These are phyloP conservation scores for Serranus cabrilla DNA, from an alignment of 2,797 vertebrate species.

Conservation along the genomic window DNA sequence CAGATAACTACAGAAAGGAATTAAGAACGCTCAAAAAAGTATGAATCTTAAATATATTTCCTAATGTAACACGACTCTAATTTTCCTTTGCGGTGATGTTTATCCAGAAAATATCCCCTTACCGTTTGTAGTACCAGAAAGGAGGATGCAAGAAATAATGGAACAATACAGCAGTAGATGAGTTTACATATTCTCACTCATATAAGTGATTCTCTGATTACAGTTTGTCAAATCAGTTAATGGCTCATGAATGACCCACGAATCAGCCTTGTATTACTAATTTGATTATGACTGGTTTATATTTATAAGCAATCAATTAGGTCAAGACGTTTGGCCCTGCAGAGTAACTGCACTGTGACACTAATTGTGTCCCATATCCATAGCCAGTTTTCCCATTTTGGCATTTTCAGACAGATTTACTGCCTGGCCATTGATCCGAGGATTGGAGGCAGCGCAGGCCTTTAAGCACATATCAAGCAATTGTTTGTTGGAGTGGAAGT, in stretches of 20 bases:
- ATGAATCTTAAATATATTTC: not conserved
- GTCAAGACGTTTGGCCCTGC: conserved; percentile 51
- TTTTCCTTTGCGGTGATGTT: not conserved
- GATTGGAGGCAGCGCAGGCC: conserved; percentile 52
- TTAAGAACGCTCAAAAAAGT: not conserved
- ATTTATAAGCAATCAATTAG: conserved; percentile 55
- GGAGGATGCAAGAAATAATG: not conserved
- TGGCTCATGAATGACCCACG: conserved; percentile 3
- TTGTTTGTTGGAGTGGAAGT: conserved; percentile 75
- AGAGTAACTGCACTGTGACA: conserved; percentile 37
- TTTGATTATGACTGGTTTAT: conserved; percentile 50
- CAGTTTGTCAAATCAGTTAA: conserved; percentile 10
- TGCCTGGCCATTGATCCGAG: conserved; percentile 64
- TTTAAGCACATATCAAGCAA: conserved; percentile 72
- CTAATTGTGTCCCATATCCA: conserved; percentile 49
- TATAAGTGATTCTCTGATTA: not conserved
- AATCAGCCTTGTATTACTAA: conserved; percentile 25
- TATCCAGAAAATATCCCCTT: not conserved
- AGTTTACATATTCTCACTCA: not conserved
- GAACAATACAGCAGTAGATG: not conserved
- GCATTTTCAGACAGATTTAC: conserved; percentile 80
- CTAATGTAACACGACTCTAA: not conserved
- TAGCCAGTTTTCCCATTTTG: conserved; percentile 51
- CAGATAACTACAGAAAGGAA: too few species aligned
- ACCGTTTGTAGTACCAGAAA: not conserved